phyloP scores from a whole-genome alignment of 2,113 vertebrate genomes.

The Donacobius atricapilla region DNA sequence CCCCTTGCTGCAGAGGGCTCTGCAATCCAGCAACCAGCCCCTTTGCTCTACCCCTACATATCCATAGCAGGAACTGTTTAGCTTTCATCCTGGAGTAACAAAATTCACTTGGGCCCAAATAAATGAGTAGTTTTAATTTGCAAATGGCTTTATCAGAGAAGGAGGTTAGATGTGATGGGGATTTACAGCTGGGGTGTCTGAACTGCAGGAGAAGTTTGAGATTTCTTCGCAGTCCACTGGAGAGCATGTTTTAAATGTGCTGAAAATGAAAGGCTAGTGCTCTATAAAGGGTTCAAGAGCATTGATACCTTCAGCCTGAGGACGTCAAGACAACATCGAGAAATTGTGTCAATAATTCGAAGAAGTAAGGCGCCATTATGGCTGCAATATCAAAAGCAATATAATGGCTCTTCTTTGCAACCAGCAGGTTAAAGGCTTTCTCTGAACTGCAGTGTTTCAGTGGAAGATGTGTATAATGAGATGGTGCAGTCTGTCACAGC shows the following conservation, averaged over 20 bases:
- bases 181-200: neutral
- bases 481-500: neutral
- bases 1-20: neutral
- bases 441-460: neutral
- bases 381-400: neutral
- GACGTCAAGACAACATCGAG: neutral
- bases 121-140: neutral
- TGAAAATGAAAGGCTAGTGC: neutral
- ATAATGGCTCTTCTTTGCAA: neutral
- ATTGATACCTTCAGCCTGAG: neutral
- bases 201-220: neutral
- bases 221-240: neutral
- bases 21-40: neutral
- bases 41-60: neutral
- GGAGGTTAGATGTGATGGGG: neutral
- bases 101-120: neutral
- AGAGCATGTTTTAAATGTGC: neutral
- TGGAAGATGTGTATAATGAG: neutral
- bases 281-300: neutral
- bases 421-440: neutral
- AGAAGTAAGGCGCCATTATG: neutral
- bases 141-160: neutral
- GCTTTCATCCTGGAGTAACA: neutral
- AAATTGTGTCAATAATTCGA: neutral
- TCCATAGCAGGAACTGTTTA: fast-evolving